Evolutionary conservation across 2,113 vertebrate genomes (phyloP).

Genomic region (Corvus hawaiiensis): DNA sequence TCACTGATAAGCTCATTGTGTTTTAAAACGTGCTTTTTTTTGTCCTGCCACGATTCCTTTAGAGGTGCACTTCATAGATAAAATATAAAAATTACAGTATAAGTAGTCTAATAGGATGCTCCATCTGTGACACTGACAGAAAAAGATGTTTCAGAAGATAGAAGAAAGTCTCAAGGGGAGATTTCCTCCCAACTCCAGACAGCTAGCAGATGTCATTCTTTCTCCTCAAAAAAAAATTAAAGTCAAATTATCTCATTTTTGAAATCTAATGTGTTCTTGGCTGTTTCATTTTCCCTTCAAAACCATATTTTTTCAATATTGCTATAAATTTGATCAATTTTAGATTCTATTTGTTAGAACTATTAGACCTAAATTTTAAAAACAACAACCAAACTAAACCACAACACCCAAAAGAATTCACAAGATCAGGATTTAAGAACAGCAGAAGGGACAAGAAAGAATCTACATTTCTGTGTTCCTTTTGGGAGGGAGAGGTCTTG

Average conservation of each 20-base stretch:
- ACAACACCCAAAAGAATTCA: not conserved
- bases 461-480: not conserved
- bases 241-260: not conserved
- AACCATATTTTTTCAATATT: not conserved
- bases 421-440: not conserved
- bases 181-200: not conserved
- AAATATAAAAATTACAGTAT: not conserved
- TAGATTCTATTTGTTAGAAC: not conserved
- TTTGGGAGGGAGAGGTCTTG: not conserved
- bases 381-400: not conserved
- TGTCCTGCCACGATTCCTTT: not conserved
- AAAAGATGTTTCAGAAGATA: not conserved
- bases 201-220: slow-evolving; percentile 15
- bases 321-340: not conserved
- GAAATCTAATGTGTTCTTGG: not conserved
- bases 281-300: not conserved
- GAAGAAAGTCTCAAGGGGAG: not conserved
- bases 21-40: not conserved
- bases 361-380: not conserved
- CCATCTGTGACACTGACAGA: slow-evolving; percentile 4
- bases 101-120: not conserved
- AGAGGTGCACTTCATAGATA: not conserved
- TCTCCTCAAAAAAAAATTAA: not conserved
- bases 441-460: not conserved
- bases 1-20: slow-evolving; percentile 9